Percentiles rank a stretch among this genome's conserved stretches.
These are phyloP conservation scores for Acleris cristana DNA, from an alignment of 2,888 invertebrate species.

Conservation along the genomic window DNA sequence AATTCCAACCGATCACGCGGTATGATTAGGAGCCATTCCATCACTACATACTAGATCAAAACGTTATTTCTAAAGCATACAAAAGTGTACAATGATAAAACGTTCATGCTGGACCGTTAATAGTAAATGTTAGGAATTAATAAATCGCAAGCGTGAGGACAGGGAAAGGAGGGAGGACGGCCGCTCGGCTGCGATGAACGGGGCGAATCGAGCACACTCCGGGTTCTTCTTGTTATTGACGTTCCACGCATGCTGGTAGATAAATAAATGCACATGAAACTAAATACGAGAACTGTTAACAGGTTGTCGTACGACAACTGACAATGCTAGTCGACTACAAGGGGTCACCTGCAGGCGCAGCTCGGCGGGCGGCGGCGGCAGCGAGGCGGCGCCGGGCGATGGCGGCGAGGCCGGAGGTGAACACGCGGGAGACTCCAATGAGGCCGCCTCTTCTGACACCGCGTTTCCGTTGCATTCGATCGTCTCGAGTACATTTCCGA, in stretches of 20 bases:
- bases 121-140: slow-evolving; percentile 40
- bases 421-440: slow-evolving; percentile 16
- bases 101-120: slow-evolving; percentile 57
- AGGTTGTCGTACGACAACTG: slow-evolving; percentile 56
- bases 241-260: slow-evolving; percentile 74
- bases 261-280: slow-evolving; percentile 71
- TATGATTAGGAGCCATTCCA: slow-evolving; percentile 27
- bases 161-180: slow-evolving; percentile 50
- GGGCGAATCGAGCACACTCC: slow-evolving; percentile 56
- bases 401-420: slow-evolving; percentile 41
- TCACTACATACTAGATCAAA: slow-evolving; percentile 17
- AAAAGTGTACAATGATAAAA: slow-evolving; percentile 37
- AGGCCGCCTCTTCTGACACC: slow-evolving; percentile 38
- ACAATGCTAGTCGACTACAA: slow-evolving; percentile 77
- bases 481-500: slow-evolving; percentile 47
- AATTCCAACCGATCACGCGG: slow-evolving; percentile 2
- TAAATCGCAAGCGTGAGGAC: slow-evolving; percentile 52
- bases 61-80: slow-evolving; percentile 67
- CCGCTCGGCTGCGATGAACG: slow-evolving; percentile 50
- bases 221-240: slow-evolving; percentile 67
- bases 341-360: slow-evolving; percentile 71
- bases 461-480: slow-evolving; percentile 59
- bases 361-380: slow-evolving; percentile 42
- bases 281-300: slow-evolving; percentile 71
- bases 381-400: slow-evolving; percentile 41